phyloP scores from a whole-genome alignment of 2,888 invertebrate species.

The Neria commutata region DNA sequence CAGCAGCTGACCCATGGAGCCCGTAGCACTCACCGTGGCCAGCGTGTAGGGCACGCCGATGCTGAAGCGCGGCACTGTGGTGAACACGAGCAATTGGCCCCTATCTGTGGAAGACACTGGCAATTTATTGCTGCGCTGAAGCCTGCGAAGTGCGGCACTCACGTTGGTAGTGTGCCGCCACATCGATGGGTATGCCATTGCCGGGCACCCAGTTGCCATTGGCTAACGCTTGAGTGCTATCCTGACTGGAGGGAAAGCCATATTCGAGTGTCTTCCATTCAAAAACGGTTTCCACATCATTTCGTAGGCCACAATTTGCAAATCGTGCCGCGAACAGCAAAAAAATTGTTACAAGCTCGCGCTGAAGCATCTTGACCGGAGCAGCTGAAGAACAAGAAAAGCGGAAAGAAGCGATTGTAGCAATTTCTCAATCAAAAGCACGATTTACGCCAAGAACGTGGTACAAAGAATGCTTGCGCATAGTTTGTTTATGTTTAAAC shows the following conservation, averaged over 20 bases:
- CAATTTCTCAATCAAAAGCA: no score
- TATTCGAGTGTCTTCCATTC: constrained; percentile 73
- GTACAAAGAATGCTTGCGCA: no score
- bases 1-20: constrained; percentile 61
- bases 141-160: constrained; percentile 10
- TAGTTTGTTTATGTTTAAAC: no score
- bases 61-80: constrained; percentile 75
- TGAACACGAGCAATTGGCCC: constrained; percentile 66
- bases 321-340: no score
- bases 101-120: constrained; percentile 17
- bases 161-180: constrained; percentile 36
- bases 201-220: constrained; percentile 66
- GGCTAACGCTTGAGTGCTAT: constrained; percentile 61
- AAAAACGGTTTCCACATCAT: constrained; percentile 62
- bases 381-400: no score
- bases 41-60: constrained; percentile 74
- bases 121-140: not conserved
- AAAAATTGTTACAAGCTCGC: no score
- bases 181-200: constrained; percentile 66
- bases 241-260: constrained; percentile 64
- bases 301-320: no score
- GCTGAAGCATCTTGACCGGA: no score
- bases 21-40: constrained; percentile 69
- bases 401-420: no score
- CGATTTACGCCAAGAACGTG: no score